phyloP scores from a whole-genome alignment of 2,113 vertebrate genomes.

The Calyptommatus sinebrachiatus region DNA sequence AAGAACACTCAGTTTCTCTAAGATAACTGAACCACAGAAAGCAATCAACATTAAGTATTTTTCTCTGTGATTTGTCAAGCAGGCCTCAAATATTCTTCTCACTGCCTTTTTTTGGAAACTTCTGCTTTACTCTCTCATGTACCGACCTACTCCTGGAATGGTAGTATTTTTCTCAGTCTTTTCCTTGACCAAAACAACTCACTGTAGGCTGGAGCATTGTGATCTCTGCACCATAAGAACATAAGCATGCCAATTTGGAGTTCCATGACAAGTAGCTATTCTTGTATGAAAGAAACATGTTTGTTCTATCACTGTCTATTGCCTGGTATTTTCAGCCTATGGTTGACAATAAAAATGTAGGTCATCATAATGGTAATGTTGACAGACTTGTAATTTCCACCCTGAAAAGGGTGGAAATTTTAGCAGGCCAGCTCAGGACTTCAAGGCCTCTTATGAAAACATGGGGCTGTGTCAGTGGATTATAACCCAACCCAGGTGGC shows the following conservation, averaged over 20 bases:
- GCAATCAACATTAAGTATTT: background rate
- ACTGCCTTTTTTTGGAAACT: background rate
- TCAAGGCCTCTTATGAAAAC: too few species aligned
- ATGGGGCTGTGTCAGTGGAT: too few species aligned
- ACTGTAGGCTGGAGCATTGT: background rate
- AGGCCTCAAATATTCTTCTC: background rate
- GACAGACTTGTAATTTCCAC: too few species aligned
- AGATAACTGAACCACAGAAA: background rate
- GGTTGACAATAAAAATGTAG: too few species aligned
- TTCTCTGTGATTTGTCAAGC: background rate
- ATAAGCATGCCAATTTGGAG: background rate
- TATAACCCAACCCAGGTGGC: too few species aligned
- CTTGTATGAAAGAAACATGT: background rate
- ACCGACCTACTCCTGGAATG: background rate
- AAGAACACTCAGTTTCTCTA: background rate
- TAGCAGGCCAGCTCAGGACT: too few species aligned
- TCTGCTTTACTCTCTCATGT: background rate
- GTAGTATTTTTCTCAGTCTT: background rate
- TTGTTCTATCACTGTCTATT: background rate
- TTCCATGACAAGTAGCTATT: background rate
- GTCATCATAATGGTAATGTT: too few species aligned
- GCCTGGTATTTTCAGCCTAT: background rate
- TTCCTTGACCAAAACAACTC: background rate
- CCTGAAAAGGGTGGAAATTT: too few species aligned
- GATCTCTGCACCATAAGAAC: background rate